Conservation (phyloP, 2,888 invertebrate genomes). For the Melanargia galathea region DNA sequence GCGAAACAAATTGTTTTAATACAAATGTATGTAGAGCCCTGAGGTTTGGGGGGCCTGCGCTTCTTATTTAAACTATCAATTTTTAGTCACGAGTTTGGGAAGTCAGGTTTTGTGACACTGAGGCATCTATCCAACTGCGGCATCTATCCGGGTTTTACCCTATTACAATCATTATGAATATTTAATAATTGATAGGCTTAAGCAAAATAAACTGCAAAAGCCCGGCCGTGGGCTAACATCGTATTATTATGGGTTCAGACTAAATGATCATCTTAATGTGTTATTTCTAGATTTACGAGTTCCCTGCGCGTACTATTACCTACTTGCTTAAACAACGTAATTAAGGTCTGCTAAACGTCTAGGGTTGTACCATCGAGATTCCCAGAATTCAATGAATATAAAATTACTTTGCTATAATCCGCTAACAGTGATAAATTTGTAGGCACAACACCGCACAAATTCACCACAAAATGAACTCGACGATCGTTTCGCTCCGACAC, state of each 20-base stretch:
- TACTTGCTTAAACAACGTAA: slow-evolving; percentile 32
- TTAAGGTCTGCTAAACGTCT: slow-evolving; percentile 20
- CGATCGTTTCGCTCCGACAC: too few species aligned
- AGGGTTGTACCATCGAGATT: slow-evolving; percentile 4
- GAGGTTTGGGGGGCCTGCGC: too few species aligned
- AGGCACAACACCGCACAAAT: too few species aligned
- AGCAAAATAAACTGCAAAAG: slow-evolving; percentile 29
- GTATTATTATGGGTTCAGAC: slow-evolving; percentile 21
- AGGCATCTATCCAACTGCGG: too few species aligned
- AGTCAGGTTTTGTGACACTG: too few species aligned
- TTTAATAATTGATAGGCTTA: slow-evolving; percentile 19
- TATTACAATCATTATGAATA: slow-evolving; percentile 12
- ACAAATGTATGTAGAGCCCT: too few species aligned
- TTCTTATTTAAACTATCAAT: too few species aligned
- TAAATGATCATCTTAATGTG: slow-evolving; percentile 34
- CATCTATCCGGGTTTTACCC: too few species aligned
- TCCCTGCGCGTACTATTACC: slow-evolving; percentile 28
- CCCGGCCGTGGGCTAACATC: slow-evolving; percentile 20
- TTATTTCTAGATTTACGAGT: slow-evolving; percentile 36
- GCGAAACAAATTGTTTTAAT: too few species aligned
- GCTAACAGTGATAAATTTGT: too few species aligned
- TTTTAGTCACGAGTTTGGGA: too few species aligned
- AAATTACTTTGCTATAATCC: neutral
- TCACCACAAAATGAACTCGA: too few species aligned
- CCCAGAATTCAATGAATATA: neutral